Base-by-base conservation (phyloP, 2,797 vertebrate genomes). In the Natrix natrix region DNA sequence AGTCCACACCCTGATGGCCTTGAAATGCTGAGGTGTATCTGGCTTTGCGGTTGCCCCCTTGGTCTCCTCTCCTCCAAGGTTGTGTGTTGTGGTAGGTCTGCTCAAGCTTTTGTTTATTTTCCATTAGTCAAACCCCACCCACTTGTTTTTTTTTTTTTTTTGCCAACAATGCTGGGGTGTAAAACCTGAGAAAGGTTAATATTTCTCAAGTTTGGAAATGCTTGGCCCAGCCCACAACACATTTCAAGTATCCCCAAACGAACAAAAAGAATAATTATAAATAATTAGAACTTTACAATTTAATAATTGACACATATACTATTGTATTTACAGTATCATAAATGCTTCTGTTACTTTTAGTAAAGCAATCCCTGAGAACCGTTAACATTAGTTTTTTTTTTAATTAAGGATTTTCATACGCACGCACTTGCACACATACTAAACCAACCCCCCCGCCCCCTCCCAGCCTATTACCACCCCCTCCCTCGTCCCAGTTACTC, bases 221-320 rank as follows among this genome's bases (percentile, higher is more conserved):
- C 94, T 97, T 94, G 96, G 95, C 94, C 98, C 98, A 98, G 95
- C 98, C 98, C 98, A 98, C 93, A 95, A 98, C 97, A 98, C 37
- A 98, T 98, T 98, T 98, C 98, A 98, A 98, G 98, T 98, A 98
- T 98, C 97, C 98, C 97, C 97, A 48, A 83, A 83, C 69, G 43
- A 78, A 74, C 97, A 95, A 96, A 97, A 96, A 96, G 96, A 97
- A 97, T 96, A 93, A 95, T 98, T 98, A 99, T 99, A 99, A 99
- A 99, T 99, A 99, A 99, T 99, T 99, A 99, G 98, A 99, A 99
- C 98, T 99, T 99, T 99, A 99, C 99, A 99, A 98, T 99, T 98
- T 98, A 97, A 99, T 98, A 99, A 98, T 99, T 98, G 98, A 99
- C 98, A 99, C 99, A 98, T 99, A 98, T 98, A 98, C 97, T 98